A percentile compares a stretch with the other conserved stretches of the same genome.
Conservation (phyloP, 1,140 invertebrate genomes). For the Holcopasites calliopsidis region DNA sequence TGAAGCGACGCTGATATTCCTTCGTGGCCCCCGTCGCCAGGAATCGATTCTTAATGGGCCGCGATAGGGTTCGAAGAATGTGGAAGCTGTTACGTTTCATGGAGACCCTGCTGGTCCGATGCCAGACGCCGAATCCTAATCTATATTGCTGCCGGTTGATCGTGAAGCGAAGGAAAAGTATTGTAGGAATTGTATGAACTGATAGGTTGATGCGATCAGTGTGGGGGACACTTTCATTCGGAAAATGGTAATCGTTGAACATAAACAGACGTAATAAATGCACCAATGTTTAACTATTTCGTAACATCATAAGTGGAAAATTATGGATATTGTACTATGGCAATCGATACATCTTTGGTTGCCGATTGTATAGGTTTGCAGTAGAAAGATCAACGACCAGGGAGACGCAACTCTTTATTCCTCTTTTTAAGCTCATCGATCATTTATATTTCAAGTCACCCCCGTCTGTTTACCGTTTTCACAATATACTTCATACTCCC, state of each 20-base stretch:
- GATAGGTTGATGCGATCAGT: too few species aligned
- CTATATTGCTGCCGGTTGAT: not conserved
- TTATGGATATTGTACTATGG: not conserved
- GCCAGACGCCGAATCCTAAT: not conserved
- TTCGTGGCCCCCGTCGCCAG: not conserved
- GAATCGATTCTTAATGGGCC: not conserved
- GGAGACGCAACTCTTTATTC: too few species aligned
- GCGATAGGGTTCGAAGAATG: not conserved
- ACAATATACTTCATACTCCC: not conserved
- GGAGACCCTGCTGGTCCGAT: not conserved
- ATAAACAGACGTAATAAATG: not conserved
- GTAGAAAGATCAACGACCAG: not conserved
- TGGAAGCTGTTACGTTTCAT: not conserved
- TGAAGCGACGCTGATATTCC: conserved; percentile 1
- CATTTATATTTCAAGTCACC: not conserved
- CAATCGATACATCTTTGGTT: too few species aligned
- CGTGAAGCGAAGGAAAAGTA: not conserved
- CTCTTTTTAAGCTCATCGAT: too few species aligned
- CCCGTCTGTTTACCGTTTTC: too few species aligned
- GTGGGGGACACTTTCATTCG: too few species aligned
- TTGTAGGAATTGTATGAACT: too few species aligned
- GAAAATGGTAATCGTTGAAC: not conserved
- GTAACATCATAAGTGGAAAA: not conserved
- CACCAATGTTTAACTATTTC: not conserved
- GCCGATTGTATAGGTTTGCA: not conserved